These are phyloP conservation scores for Theropithecus gelada DNA, from an alignment of 2,113 vertebrate species.

Conservation along the genomic window DNA sequence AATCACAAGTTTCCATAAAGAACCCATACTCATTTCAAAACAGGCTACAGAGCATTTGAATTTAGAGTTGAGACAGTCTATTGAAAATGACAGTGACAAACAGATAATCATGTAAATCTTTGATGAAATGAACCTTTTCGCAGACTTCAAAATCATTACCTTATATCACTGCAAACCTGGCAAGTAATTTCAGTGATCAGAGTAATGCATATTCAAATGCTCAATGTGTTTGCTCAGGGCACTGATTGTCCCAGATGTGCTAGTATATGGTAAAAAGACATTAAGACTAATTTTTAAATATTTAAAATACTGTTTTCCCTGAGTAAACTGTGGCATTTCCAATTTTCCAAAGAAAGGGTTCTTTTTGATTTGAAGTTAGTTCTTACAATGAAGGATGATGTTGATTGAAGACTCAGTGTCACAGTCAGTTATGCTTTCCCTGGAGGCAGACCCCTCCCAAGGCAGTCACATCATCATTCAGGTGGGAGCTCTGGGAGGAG, in stretches of 20 bases:
- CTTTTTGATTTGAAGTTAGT: conserved; percentile 31
- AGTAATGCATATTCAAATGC: conserved; percentile 49
- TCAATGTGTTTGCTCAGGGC: background rate
- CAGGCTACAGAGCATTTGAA: background rate
- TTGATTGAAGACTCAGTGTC: background rate
- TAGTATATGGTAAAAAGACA: conserved; percentile 16
- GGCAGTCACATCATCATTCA: background rate
- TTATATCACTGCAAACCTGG: background rate
- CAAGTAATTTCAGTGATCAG: background rate
- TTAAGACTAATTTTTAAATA: conserved; percentile 56
- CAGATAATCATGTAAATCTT: conserved; percentile 35
- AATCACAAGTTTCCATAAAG: background rate
- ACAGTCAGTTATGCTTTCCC: background rate
- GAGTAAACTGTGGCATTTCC: background rate
- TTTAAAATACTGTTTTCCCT: conserved; percentile 60
- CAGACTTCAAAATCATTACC: background rate
- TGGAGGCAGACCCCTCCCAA: fast-evolving
- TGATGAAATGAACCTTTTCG: conserved; percentile 22
- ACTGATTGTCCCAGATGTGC: background rate
- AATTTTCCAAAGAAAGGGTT: background rate
- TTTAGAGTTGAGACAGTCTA: background rate
- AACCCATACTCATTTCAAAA: background rate
- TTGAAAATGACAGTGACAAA: conserved; percentile 1
- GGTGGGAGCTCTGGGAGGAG: background rate
- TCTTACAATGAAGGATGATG: background rate